phyloP scores from a whole-genome alignment of 2,113 vertebrate species.

The Nestor notabilis region DNA sequence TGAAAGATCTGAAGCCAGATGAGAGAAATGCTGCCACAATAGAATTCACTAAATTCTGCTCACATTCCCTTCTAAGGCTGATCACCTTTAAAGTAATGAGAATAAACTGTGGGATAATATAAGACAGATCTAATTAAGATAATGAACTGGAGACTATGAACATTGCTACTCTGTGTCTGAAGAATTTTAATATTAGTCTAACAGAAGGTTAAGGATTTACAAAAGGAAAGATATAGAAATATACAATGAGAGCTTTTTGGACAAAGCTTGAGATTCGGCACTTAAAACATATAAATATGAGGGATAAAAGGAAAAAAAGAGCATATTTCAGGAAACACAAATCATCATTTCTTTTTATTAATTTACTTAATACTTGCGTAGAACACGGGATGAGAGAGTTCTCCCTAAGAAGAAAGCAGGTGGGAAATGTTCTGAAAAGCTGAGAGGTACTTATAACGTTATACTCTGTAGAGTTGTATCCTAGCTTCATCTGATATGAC shows the following conservation, averaged over 20 bases:
- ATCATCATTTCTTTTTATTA: slow-evolving; percentile 22
- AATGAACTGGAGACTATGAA: slow-evolving; percentile 79
- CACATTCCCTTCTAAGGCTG: slow-evolving; percentile 71
- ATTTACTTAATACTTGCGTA: slow-evolving; percentile 5
- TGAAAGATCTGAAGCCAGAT: slow-evolving; percentile 78
- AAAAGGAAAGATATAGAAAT: slow-evolving; percentile 71
- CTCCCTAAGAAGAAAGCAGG: not conserved
- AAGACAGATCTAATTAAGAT: slow-evolving; percentile 87
- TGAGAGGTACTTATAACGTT: slow-evolving; percentile 15
- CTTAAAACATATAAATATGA: slow-evolving; percentile 8
- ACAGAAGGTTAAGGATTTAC: slow-evolving; percentile 69
- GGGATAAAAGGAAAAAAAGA: not conserved
- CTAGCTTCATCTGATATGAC: slow-evolving; percentile 51
- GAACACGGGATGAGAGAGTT: slow-evolving; percentile 2
- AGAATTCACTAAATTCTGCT: slow-evolving; percentile 74
- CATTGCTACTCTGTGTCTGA: slow-evolving; percentile 76
- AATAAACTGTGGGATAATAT: slow-evolving; percentile 80
- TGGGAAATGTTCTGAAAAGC: slow-evolving; percentile 20
- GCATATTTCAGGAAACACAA: slow-evolving; percentile 12
- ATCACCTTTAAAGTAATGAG: slow-evolving; percentile 81
- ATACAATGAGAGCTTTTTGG: slow-evolving; percentile 3
- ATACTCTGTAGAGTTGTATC: slow-evolving; percentile 28
- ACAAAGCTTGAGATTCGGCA: not conserved
- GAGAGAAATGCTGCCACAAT: slow-evolving; percentile 71
- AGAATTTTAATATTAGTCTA: slow-evolving; percentile 74